A percentile compares a stretch with the other conserved stretches of the same genome.
phyloP scores from a whole-genome alignment of 2,888 invertebrate species.

The Caenorhabditis angaria region DNA sequence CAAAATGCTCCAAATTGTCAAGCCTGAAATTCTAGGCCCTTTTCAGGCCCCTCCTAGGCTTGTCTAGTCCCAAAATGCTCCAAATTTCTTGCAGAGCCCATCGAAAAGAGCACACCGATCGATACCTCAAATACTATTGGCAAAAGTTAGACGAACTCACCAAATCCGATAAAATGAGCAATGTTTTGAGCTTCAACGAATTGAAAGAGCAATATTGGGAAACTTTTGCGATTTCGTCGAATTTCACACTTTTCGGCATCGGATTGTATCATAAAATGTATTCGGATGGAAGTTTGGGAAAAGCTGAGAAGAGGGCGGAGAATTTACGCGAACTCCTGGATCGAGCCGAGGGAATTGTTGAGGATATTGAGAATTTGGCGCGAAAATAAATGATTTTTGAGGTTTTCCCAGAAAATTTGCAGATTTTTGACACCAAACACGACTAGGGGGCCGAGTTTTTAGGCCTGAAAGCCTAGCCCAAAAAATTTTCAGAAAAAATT shows the following conservation, averaged over 20 bases:
- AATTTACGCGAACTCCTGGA: neutral
- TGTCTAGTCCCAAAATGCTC: no score
- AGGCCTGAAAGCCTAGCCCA: no score
- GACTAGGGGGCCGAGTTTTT: no score
- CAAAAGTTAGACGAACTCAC: neutral
- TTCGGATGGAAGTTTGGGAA: conserved; percentile 22
- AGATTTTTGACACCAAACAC: no score
- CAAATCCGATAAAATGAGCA: neutral
- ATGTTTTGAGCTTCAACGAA: neutral
- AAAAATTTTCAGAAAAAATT: no score
- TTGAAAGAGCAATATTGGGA: conserved; percentile 5
- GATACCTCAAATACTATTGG: conserved; percentile 7
- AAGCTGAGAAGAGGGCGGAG: neutral
- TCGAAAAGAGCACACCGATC: neutral
- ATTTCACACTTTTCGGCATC: conserved; percentile 32
- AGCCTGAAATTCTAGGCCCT: no score
- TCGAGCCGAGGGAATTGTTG: neutral
- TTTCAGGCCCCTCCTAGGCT: no score
- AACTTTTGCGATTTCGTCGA: conserved; percentile 20
- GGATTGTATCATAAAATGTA: conserved; percentile 27
- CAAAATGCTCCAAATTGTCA: no score
- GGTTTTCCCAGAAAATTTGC: no score
- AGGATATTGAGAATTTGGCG: conserved; percentile 5
- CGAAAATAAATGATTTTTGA: no score
- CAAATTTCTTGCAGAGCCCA: no score